Evolutionary conservation across 2,888 invertebrate species (phyloP).

Genomic region (Harmothoe impar): DNA sequence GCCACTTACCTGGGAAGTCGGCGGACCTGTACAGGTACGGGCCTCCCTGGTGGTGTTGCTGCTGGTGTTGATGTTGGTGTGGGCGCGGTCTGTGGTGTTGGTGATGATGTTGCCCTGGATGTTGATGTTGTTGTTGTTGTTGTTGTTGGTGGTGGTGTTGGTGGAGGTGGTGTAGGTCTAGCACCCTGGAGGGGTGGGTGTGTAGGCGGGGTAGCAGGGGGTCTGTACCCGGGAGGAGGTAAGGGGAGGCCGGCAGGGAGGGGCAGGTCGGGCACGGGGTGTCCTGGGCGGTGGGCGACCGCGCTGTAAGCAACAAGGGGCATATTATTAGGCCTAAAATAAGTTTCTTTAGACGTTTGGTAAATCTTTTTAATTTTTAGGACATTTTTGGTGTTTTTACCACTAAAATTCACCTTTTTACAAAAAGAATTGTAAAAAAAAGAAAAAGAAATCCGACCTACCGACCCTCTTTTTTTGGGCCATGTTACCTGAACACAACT

Average conservation of each 20-base stretch:
- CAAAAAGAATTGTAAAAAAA: no score
- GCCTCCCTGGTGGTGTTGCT: neutral
- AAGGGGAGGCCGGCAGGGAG: neutral
- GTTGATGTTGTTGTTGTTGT: neutral
- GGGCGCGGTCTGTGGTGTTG: neutral
- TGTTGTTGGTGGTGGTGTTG: neutral
- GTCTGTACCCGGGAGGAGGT: neutral
- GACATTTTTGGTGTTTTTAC: no score
- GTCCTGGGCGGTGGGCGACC: neutral
- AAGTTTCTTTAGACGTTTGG: no score
- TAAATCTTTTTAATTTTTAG: no score
- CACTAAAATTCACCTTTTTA: no score
- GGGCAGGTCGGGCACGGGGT: neutral
- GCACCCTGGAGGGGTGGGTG: neutral
- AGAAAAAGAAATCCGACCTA: no score
- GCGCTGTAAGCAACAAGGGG: no score
- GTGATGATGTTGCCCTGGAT: neutral
- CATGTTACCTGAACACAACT: no score
- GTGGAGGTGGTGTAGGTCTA: neutral
- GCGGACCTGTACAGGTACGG: conserved; percentile 29
- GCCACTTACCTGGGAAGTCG: conserved; percentile 39
- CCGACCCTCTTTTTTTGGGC: no score
- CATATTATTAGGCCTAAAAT: no score
- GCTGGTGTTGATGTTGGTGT: neutral
- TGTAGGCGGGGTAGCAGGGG: neutral